Evolutionary conservation across 2,113 vertebrate genomes (phyloP).

Genomic region (Dasyprocta punctata): DNA sequence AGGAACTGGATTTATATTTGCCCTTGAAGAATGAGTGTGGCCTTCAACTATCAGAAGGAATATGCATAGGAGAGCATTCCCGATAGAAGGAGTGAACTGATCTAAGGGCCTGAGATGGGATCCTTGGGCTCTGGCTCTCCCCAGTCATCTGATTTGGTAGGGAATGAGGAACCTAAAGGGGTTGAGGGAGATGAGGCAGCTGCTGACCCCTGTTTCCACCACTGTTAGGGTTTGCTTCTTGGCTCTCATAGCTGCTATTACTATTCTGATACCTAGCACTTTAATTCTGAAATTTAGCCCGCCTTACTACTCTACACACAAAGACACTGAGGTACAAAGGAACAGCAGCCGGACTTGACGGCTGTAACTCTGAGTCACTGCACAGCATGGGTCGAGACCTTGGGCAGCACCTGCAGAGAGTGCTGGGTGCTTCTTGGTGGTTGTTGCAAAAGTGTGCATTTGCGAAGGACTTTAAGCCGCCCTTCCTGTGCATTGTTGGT

Average conservation of each 20-base stretch:
- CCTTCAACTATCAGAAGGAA: neutral
- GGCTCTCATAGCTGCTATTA: neutral
- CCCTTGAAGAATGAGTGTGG: neutral
- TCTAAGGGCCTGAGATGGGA: neutral
- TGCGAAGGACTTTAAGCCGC: neutral
- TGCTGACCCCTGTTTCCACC: neutral
- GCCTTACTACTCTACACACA: neutral
- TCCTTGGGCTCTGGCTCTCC: neutral
- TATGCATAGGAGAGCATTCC: neutral
- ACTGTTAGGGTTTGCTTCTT: neutral
- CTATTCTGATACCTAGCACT: neutral
- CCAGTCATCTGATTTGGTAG: neutral
- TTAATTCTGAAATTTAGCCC: neutral
- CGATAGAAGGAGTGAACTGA: neutral
- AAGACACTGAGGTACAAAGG: neutral
- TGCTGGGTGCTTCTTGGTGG: neutral
- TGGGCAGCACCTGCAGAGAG: neutral
- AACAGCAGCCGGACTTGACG: neutral
- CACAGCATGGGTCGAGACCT: neutral
- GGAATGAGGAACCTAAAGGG: neutral
- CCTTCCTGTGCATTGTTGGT: neutral
- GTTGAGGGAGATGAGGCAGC: neutral
- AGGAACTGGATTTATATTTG: neutral
- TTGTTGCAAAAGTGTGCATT: neutral
- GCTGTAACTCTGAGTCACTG: neutral